Evolutionary conservation across 2,797 vertebrate genomes (phyloP), one percentile per base, ranked within the genome.

Genomic region (Myiothlypis chrysogaster): DNA sequence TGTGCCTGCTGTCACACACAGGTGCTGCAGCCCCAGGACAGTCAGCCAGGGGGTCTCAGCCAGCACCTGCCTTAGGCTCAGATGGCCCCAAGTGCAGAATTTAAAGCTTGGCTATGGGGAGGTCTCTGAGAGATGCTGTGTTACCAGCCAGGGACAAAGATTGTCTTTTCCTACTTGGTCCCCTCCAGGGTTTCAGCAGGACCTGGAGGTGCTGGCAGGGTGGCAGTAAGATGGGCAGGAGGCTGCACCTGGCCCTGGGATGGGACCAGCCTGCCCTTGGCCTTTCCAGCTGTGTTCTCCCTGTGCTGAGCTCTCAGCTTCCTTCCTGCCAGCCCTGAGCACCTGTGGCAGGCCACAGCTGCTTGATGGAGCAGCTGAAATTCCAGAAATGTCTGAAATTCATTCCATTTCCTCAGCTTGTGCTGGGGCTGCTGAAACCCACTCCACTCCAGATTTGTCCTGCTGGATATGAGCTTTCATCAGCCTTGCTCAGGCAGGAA

Each of bases 381-480:
- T 94, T 93, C 81, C 90, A 88, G 50, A 75, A 87, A 95, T 63
- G 12, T 41, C 57, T 64, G 66, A 63, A 87, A 87, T 94, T 39
- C 64, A 68, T 73, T 66, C 49, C 2, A 2, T 75, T 87, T 50
- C 50, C 68, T 61, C 2, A 1, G 44, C 60, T 60, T 55, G 47
- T 22, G 35, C 43, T 56, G 79, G 12, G 20, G 37, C 46, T 83
- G 72, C 59, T 59, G 59, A 81, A 89, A 71, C 12, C 65, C 63
- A 3, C 88, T 73, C 32, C 57, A 9, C 12, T 66, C 39, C 14
- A 23, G 8, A 10, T 63, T 66, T 77, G 44, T 63, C n/a, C 85
- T 66, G 5, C 52, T 86, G 60, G 72, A 63, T 63, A 3, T 21
- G 52, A 85, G 56, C 10, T 81, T 68, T 64, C 35, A 57, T 61